A percentile compares a stretch with the other conserved stretches of the same genome.
These are phyloP conservation scores for Clarias pachynema DNA, from an alignment of 2,797 vertebrate species.

Conservation along the genomic window DNA sequence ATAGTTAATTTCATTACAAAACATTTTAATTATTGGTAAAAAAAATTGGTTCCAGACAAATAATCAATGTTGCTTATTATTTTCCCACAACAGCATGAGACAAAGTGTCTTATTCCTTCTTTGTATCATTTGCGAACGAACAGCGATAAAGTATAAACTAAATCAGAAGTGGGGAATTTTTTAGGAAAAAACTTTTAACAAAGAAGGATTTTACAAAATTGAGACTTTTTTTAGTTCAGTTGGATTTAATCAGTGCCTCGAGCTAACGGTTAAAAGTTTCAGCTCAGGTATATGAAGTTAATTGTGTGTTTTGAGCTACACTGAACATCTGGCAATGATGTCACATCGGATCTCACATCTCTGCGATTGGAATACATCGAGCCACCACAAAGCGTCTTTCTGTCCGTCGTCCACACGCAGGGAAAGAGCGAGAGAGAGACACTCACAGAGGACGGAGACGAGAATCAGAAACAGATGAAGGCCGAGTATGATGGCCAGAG, in stretches of 20 bases:
- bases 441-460: neutral
- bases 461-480: constrained; percentile 27
- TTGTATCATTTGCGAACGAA: too few relatives aligned
- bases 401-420: neutral
- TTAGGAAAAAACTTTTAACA: neutral
- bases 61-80: neutral
- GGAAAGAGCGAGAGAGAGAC: neutral
- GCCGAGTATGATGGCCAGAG: constrained; percentile 3
- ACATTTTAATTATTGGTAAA: neutral
- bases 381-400: neutral
- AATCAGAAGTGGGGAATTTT: too few relatives aligned
- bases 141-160: neutral
- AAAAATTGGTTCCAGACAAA: neutral
- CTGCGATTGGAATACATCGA: neutral
- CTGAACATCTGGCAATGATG: constrained; percentile 20
- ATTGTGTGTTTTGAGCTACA: neutral
- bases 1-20: neutral
- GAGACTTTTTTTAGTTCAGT: neutral
- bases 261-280: neutral
- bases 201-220: neutral
- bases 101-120: too few relatives aligned
- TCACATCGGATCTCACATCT: neutral
- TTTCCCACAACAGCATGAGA: neutral
- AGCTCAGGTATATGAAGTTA: neutral
- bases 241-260: neutral